phyloP scores from a whole-genome alignment of 2,113 vertebrate genomes.

The Notiomystis cincta region DNA sequence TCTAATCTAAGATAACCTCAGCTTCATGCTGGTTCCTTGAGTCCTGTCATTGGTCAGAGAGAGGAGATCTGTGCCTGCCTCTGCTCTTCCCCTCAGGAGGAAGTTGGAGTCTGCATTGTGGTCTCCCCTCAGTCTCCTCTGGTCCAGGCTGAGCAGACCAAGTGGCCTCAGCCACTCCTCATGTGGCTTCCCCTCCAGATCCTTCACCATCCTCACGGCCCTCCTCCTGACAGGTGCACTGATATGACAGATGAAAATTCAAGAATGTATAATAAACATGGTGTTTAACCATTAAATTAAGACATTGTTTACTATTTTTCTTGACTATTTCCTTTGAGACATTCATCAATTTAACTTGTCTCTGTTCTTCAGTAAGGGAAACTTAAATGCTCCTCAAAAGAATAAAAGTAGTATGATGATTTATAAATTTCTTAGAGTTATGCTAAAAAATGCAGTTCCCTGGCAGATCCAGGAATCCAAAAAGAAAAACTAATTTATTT shows the following conservation, averaged over 20 bases:
- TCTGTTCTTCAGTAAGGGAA: background rate
- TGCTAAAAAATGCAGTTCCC: background rate
- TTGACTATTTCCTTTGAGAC: background rate
- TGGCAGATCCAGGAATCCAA: background rate
- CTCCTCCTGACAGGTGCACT: background rate
- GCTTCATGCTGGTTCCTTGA: accelerated
- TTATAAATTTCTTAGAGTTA: background rate
- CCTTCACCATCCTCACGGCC: background rate
- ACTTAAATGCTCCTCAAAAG: background rate
- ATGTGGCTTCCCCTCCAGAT: accelerated
- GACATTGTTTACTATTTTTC: background rate
- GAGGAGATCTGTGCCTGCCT: background rate
- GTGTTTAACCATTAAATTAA: background rate
- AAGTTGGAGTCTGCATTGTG: accelerated
- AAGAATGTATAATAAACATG: background rate
- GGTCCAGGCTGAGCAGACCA: background rate
- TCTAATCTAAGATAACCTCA: no score
- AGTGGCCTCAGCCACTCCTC: background rate
- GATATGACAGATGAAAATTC: background rate
- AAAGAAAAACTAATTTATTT: background rate
- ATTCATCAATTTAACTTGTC: background rate
- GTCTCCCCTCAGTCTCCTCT: background rate
- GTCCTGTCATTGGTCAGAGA: background rate
- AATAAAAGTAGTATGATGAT: background rate
- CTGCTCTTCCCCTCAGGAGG: accelerated